Evolutionary conservation across 2,888 invertebrate genomes (phyloP).

Genomic region (Strigamia crassipes): DNA sequence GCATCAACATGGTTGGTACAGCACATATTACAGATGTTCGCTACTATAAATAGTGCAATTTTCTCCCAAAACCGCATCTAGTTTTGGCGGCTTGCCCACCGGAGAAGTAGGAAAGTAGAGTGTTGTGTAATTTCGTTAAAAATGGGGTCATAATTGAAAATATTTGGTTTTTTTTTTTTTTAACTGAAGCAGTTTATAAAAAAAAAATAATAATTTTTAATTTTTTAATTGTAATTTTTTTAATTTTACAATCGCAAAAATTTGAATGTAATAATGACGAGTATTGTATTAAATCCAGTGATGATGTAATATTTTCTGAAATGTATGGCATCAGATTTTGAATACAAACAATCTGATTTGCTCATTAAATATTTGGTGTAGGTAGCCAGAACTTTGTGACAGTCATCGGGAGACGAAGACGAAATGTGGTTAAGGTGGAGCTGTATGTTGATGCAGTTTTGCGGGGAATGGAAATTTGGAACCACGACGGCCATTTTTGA

Average conservation of each 20-base stretch:
- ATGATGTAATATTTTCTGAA: not conserved
- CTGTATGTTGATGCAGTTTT: not conserved
- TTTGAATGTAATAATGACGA: not conserved
- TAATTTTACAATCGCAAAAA: too few relatives aligned
- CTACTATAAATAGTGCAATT: not conserved
- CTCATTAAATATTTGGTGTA: not conserved
- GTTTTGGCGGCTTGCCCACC: not conserved
- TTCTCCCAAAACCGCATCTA: not conserved
- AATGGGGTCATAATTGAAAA: not conserved
- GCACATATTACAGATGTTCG: conserved; percentile 22
- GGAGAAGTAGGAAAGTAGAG: not conserved
- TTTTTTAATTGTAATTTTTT: too few relatives aligned
- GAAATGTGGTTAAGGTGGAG: not conserved
- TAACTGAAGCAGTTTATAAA: too few relatives aligned
- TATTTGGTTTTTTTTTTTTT: not conserved
- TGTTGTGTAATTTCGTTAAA: not conserved
- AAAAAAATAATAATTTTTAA: too few relatives aligned
- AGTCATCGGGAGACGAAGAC: not conserved
- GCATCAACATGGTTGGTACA: not conserved
- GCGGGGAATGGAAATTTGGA: not conserved
- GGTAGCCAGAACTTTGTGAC: not conserved
- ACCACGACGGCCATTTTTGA: not conserved
- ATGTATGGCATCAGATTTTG: not conserved
- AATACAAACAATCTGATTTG: not conserved
- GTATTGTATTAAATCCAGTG: not conserved